These are phyloP conservation scores for Apteryx owenii DNA, from an alignment of 2,113 vertebrate genomes.

Conservation along the genomic window DNA sequence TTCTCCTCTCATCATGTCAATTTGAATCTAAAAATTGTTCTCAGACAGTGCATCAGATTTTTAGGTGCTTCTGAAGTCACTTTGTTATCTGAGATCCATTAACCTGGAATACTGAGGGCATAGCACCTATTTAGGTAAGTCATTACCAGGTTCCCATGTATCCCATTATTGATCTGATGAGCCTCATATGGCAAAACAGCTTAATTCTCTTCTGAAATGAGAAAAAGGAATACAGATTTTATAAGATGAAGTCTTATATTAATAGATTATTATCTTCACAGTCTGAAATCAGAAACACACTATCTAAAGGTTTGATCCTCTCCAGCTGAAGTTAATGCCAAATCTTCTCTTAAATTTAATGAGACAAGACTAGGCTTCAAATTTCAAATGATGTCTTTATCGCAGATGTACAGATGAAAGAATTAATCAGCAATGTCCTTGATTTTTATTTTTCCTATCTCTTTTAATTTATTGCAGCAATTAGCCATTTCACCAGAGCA, in stretches of 20 bases:
- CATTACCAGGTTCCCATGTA: neutral
- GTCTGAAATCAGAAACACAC: neutral
- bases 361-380: neutral
- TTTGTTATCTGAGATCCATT: neutral
- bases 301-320: neutral
- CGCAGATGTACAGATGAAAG: neutral
- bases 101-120: fast-evolving
- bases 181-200: neutral
- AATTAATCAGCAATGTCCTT: neutral
- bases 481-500: constrained; percentile 41
- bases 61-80: neutral
- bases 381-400: constrained; percentile 4
- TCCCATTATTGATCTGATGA: neutral
- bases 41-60: neutral
- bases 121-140: neutral
- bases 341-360: constrained; percentile 5
- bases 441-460: neutral
- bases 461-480: constrained; percentile 30
- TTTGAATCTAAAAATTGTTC: neutral
- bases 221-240: neutral
- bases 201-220: neutral
- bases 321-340: neutral
- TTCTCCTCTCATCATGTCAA: neutral
- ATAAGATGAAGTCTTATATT: neutral
- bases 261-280: neutral